phyloP scores from a whole-genome alignment of 2,888 invertebrate genomes.

The Cantharis lateralis region DNA sequence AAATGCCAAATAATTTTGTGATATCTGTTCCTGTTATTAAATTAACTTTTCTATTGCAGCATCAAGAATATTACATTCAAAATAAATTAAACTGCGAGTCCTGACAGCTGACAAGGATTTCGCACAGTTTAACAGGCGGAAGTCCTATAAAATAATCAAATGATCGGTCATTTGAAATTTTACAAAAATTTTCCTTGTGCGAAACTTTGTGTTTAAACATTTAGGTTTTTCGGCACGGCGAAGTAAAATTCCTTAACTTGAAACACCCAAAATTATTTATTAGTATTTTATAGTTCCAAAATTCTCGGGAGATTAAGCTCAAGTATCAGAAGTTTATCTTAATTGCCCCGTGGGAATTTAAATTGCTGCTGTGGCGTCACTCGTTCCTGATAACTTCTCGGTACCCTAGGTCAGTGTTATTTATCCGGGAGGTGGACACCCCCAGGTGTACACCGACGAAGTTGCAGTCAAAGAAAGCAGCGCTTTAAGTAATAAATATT shows the following conservation, averaged over 20 bases:
- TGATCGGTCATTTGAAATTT: no score
- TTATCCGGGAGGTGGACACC: not conserved
- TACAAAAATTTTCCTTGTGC: no score
- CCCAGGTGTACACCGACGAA: not conserved
- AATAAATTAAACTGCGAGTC: constrained; percentile 7
- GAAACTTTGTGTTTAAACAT: not conserved
- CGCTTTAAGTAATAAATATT: not conserved
- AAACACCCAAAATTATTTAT: not conserved
- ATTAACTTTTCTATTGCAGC: not conserved
- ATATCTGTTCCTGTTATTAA: not conserved
- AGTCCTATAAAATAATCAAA: constrained; percentile 4
- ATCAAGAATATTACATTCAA: not conserved
- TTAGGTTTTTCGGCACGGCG: not conserved
- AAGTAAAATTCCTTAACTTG: not conserved
- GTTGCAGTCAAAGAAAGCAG: not conserved
- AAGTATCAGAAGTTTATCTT: not conserved
- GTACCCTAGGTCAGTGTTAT: not conserved
- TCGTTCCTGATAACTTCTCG: not conserved
- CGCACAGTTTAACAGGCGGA: not conserved
- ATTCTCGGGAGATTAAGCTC: not conserved
- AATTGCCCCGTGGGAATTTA: not conserved
- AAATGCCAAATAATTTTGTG: not conserved
- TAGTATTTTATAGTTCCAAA: not conserved
- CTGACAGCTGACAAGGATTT: constrained; percentile 9
- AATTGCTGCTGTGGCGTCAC: not conserved